Conservation (phyloP, 2,113 vertebrate species). For the Rhynchomys soricoides region DNA sequence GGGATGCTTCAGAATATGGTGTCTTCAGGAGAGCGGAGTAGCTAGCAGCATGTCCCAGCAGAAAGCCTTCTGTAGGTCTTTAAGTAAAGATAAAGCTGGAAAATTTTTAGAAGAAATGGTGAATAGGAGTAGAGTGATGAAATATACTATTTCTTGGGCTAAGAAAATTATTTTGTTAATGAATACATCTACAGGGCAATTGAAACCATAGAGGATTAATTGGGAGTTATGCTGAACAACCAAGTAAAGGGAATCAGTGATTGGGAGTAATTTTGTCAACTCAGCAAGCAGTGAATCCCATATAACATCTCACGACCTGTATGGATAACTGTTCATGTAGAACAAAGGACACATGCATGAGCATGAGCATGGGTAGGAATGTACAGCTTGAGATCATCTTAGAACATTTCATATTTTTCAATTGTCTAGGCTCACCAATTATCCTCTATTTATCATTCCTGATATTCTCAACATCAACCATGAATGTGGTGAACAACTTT, state of each 20-base stretch:
- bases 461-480: not conserved
- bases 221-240: not conserved
- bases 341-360: not conserved
- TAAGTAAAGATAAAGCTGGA: not conserved
- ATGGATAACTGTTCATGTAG: not conserved
- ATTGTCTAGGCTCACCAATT: not conserved
- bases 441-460: not conserved
- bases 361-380: not conserved
- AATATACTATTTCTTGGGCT: not conserved
- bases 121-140: not conserved
- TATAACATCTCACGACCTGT: not conserved
- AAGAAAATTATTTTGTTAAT: not conserved
- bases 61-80: no score
- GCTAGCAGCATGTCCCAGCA: no score
- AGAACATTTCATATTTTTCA: not conserved
- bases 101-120: not conserved
- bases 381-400: not conserved
- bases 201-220: not conserved
- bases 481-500: not conserved
- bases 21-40: no score
- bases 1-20: no score
- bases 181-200: not conserved
- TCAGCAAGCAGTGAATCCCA: not conserved
- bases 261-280: not conserved
- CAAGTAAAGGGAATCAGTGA: not conserved